phyloP scores from a whole-genome alignment of 2,113 vertebrate species.

The Aplodontia rufa region DNA sequence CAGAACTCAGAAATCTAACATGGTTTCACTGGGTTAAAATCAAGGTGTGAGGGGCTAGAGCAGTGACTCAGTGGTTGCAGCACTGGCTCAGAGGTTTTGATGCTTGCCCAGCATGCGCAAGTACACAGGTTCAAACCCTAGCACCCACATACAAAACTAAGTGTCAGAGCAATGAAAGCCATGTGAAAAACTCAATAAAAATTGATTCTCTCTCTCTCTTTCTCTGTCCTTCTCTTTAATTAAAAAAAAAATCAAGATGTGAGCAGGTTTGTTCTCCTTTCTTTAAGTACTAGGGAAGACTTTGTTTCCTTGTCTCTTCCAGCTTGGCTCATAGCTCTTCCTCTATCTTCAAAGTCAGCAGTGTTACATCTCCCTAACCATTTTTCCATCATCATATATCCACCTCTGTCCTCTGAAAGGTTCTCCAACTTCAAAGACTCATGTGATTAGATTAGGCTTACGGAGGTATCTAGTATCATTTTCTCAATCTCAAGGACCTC shows the following conservation, averaged over 20 bases:
- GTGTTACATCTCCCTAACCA: not conserved
- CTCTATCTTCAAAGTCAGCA: not conserved
- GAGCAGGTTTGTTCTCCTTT: not conserved
- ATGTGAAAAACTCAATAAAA: too few species aligned
- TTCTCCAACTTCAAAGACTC: not conserved
- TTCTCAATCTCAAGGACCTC: not conserved
- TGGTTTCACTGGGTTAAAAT: too few species aligned
- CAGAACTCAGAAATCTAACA: too few species aligned
- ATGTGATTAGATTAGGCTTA: not conserved
- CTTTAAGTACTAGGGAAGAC: not conserved
- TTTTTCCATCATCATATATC: not conserved
- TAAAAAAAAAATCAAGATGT: not conserved
- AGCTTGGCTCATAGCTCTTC: not conserved
- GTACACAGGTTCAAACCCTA: too few species aligned
- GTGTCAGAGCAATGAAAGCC: too few species aligned
- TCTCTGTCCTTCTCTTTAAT: too few species aligned
- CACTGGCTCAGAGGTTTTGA: too few species aligned
- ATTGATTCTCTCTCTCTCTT: too few species aligned
- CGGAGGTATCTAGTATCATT: not conserved
- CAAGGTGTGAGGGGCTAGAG: too few species aligned
- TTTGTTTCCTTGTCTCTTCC: not conserved
- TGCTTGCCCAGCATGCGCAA: too few species aligned
- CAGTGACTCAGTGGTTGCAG: too few species aligned
- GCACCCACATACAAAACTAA: too few species aligned
- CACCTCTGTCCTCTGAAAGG: not conserved